Conservation (phyloP, 2,797 vertebrate genomes). For the Balearica regulorum region DNA sequence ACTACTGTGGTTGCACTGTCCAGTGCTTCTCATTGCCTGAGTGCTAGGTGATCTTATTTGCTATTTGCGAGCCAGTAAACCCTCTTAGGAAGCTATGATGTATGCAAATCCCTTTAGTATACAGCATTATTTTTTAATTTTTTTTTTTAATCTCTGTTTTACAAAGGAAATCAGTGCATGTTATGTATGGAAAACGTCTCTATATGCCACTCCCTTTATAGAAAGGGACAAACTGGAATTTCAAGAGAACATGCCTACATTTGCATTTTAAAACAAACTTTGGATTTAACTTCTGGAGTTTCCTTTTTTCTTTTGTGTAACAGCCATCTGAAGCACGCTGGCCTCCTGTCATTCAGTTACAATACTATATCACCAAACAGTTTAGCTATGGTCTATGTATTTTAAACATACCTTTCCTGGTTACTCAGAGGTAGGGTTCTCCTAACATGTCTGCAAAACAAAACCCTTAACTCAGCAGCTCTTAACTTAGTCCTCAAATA, state of each 20-base stretch:
- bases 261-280: conserved; percentile 25
- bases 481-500: not conserved
- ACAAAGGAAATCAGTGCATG: not conserved
- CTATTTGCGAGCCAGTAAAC: not conserved
- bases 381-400: not conserved
- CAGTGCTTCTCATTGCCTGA: not conserved
- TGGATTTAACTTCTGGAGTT: not conserved
- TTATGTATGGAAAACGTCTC: not conserved
- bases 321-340: not conserved
- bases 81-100: not conserved
- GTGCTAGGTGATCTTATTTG: conserved; percentile 5
- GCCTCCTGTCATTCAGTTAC: not conserved
- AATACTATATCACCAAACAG: not conserved
- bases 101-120: not conserved
- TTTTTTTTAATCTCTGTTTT: not conserved
- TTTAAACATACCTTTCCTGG: not conserved
- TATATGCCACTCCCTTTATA: not conserved
- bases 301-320: not conserved
- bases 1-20: not conserved
- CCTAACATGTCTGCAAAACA: not conserved
- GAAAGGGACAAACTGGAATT: not conserved
- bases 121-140: not conserved
- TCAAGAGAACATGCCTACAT: not conserved
- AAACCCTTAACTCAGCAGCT: not conserved
- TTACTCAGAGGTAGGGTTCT: not conserved